phyloP scores from a whole-genome alignment of 2,797 vertebrate genomes.

The Danio aesculapii region DNA sequence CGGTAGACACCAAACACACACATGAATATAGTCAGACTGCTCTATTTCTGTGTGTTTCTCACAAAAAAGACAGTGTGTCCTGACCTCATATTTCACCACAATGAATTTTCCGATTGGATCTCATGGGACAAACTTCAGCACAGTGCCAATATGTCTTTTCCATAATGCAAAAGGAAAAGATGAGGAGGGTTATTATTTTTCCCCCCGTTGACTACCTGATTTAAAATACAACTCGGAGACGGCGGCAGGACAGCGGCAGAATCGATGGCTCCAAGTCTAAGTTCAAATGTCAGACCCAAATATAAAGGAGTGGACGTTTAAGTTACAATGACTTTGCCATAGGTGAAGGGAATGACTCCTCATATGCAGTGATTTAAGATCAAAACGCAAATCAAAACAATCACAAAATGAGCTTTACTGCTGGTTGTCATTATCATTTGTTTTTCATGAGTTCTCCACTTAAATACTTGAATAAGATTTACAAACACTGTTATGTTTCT shows the following conservation, averaged over 20 bases:
- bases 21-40: not conserved
- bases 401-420: conserved; percentile 31
- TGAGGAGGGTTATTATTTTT: conserved; percentile 46
- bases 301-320: conserved; percentile 13
- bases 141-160: conserved; percentile 47
- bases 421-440: conserved; percentile 29
- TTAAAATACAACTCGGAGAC: conserved; percentile 32
- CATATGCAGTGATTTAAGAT: not conserved
- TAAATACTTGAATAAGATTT: conserved; percentile 4
- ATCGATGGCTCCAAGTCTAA: not conserved
- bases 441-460: conserved; percentile 22
- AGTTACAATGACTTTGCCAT: not conserved
- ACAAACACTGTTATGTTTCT: conserved; percentile 34
- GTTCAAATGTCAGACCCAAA: conserved; percentile 28
- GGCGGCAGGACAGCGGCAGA: not conserved
- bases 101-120: conserved; percentile 49
- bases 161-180: conserved; percentile 39
- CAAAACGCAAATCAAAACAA: not conserved
- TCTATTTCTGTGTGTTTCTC: not conserved
- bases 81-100: conserved; percentile 37
- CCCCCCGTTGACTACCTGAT: conserved; percentile 33
- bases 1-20: conserved; percentile 51
- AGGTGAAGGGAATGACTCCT: not conserved
- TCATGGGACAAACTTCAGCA: conserved; percentile 39
- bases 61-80: not conserved